Conservation (phyloP, 2,888 invertebrate genomes). For the Dynastes hyllus region DNA sequence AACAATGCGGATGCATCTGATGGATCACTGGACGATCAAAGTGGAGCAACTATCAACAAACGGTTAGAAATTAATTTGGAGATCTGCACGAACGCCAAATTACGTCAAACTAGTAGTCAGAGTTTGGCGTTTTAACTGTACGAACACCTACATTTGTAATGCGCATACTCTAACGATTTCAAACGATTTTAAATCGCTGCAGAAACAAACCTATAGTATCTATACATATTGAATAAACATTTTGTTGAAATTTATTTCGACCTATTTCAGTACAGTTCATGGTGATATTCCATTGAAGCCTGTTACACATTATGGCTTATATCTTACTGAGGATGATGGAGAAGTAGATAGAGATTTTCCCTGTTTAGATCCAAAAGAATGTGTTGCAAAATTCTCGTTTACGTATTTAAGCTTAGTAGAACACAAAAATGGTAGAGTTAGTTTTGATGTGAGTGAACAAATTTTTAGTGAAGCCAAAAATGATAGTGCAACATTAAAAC, state of each 20-base stretch:
- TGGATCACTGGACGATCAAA: no score
- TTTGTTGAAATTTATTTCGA: background rate
- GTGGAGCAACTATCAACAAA: no score
- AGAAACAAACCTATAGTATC: background rate
- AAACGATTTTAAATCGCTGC: no score
- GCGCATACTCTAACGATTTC: no score
- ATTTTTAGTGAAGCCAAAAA: constrained; percentile 11
- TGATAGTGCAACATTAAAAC: constrained; percentile 7
- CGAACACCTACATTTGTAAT: no score
- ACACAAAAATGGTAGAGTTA: constrained; percentile 73
- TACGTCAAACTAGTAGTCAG: no score
- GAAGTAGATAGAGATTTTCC: constrained; percentile 96
- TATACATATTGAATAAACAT: background rate
- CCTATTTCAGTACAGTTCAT: constrained; percentile 74
- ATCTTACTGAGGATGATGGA: constrained; percentile 97
- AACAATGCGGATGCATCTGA: no score
- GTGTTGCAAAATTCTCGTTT: constrained; percentile 95
- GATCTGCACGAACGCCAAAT: no score
- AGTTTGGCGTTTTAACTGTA: no score
- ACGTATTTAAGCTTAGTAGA: constrained; percentile 91
- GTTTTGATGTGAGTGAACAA: constrained; percentile 60
- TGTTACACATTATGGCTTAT: constrained; percentile 86
- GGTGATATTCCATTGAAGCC: constrained; percentile 78
- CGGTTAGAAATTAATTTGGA: no score
- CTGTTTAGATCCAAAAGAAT: constrained; percentile 89